These are phyloP conservation scores for Amphimedon queenslandica DNA, from an alignment of 37 sponge, comb jelly and placozoan genomes.

Conservation along the genomic window DNA sequence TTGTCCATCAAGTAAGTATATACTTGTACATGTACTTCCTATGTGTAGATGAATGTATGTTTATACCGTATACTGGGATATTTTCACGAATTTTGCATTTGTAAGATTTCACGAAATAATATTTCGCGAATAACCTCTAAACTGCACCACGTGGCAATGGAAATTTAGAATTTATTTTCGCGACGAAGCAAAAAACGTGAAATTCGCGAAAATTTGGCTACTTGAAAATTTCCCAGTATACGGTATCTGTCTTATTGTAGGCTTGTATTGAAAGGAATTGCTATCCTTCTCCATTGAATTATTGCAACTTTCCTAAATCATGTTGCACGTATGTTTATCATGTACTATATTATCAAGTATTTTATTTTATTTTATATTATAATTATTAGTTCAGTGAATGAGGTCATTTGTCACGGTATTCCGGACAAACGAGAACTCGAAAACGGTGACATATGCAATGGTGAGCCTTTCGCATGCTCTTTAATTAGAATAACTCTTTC, in stretches of 20 bases:
- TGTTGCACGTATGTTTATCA: conserved; percentile 81
- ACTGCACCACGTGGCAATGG: too few relatives aligned
- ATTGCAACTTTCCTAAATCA: conserved; percentile 90
- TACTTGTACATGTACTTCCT: background rate
- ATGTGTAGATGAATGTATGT: background rate
- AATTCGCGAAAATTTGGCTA: too few relatives aligned
- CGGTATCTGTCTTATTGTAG: conserved; percentile 22
- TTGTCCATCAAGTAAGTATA: conserved; percentile 74
- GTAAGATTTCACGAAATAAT: too few relatives aligned
- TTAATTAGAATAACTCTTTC: background rate
- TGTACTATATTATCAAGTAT: background rate
- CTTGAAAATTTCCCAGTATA: too few relatives aligned
- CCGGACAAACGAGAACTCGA: conserved; percentile 85
- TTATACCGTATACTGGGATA: too few relatives aligned
- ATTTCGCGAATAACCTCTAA: too few relatives aligned
- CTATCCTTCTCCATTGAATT: conserved; percentile 96
- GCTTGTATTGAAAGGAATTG: conserved; percentile 88
- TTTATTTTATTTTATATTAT: background rate
- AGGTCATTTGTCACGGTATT: conserved; percentile 97
- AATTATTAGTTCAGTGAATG: conserved; percentile 83
- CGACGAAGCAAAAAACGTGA: too few relatives aligned
- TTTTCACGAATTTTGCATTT: too few relatives aligned
- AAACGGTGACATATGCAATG: conserved; percentile 93
- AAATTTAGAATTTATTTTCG: too few relatives aligned
- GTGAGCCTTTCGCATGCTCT: conserved; percentile 5